Percentiles rank a stretch among this genome's conserved stretches.
Conservation (phyloP, 2,113 vertebrate genomes). For the Alouatta palliata region DNA sequence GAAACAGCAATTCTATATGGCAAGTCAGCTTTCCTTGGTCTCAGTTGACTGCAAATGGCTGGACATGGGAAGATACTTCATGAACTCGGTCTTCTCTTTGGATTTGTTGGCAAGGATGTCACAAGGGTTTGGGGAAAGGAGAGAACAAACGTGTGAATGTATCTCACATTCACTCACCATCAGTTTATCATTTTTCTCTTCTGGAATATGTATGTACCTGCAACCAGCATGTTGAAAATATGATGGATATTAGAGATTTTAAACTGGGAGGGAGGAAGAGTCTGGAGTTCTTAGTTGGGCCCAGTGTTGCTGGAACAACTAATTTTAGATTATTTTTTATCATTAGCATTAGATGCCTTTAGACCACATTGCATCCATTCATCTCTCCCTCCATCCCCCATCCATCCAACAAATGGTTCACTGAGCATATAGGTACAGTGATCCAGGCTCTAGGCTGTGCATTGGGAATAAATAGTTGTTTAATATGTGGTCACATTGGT, state of each 20-base stretch:
- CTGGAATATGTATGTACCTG: background rate
- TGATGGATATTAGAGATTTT: slow-evolving; percentile 4
- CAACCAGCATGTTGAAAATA: background rate
- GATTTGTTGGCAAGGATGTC: slow-evolving; percentile 4
- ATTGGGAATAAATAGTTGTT: background rate
- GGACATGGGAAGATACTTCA: slow-evolving; percentile 1
- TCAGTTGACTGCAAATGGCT: background rate
- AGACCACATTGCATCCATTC: background rate
- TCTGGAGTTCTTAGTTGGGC: background rate
- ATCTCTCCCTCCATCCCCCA: no score
- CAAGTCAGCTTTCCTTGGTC: slow-evolving; percentile 38
- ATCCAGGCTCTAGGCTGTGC: background rate
- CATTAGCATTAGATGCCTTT: background rate
- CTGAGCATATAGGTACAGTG: background rate
- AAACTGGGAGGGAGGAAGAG: background rate
- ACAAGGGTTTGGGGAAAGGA: background rate
- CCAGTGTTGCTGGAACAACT: background rate
- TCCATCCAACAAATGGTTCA: background rate
- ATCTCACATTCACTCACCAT: background rate
- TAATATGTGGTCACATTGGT: background rate
- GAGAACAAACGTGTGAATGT: background rate
- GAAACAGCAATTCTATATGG: slow-evolving; percentile 56
- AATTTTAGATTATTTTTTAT: slow-evolving; percentile 28
- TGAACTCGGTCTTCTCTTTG: background rate
- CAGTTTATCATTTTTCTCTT: slow-evolving; percentile 8